phyloP scores from a whole-genome alignment of 1,140 invertebrate genomes.

The Sinonovacula constricta region DNA sequence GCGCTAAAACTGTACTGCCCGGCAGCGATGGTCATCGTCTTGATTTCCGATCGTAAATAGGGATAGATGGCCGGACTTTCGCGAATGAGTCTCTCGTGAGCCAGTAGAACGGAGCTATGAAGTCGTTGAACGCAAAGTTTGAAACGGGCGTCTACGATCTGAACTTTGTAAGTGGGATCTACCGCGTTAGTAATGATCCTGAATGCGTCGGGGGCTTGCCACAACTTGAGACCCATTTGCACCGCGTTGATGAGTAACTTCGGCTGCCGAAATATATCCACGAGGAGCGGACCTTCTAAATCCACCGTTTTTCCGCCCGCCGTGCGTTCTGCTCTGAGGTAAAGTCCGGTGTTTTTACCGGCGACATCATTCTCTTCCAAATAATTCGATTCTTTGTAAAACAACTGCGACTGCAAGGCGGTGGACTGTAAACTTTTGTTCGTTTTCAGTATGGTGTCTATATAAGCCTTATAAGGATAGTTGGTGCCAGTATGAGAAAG shows the following conservation, averaged over 20 bases:
- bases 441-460: slow-evolving; percentile 40
- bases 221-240: not conserved
- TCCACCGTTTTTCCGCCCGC: slow-evolving; percentile 25
- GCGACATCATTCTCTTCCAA: slow-evolving; percentile 19
- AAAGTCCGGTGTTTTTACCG: slow-evolving; percentile 9
- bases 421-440: not conserved
- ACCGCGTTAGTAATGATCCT: not conserved
- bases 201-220: not conserved
- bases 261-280: slow-evolving; percentile 35
- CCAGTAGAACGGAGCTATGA: slow-evolving; percentile 19
- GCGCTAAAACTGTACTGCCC: slow-evolving; percentile 18
- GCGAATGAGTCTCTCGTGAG: slow-evolving; percentile 17
- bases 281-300: slow-evolving; percentile 30
- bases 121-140: slow-evolving; percentile 29
- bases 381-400: slow-evolving; percentile 23
- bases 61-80: slow-evolving; percentile 4
- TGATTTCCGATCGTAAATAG: not conserved
- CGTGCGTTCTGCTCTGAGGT: slow-evolving; percentile 1
- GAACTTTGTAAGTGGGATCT: slow-evolving; percentile 14
- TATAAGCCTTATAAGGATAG: slow-evolving; percentile 51
- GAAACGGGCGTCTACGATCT: slow-evolving; percentile 46
- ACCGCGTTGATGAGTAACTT: slow-evolving; percentile 14
- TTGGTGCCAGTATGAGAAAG: slow-evolving; percentile 30
- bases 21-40: not conserved
- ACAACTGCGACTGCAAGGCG: not conserved